Evolutionary conservation across 1,140 invertebrate species (phyloP), one percentile per base, ranked within the genome.

Genomic region (Bombus superbus): DNA sequence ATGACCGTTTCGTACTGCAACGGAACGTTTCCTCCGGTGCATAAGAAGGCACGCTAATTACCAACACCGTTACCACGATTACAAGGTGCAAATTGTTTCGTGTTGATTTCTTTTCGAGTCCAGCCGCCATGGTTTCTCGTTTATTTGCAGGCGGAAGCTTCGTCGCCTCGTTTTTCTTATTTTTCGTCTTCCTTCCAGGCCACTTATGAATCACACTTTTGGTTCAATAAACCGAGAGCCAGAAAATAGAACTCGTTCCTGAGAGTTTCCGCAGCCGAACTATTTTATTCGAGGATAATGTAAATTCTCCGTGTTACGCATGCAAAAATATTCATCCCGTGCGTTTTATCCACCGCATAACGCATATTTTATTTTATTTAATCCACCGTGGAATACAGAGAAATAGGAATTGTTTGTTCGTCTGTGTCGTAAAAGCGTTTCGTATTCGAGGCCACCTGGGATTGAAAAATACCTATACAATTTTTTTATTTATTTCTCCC

Each of bases 61-160:
- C 74, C 38, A 35, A 64, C 73, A 83, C 81, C 81, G 81, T 83
- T 83, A 77, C 5, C 35, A 6, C 62, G 74, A 77, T 77, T 77
- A 77, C 81, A 40, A 83, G 73, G 81, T 83, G 81, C 62, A 77
- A 83, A 83, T 77, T 68, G 81, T 69, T 83, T 82, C 57, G 40
- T n/a, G 57, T 42, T 75, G 35, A 22, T 35, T 68, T 68, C 35
- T 68, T 22, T n/a, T 22, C 38, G 10, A 22, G 6, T 81, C 32
- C 72, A 8, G 25, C 28, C 28, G n/a, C 2, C 40, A 10, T 32
- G 42, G 6, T 42, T 72, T n/a, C 38, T 32, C 57, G 75, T 42
- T 32, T 64, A 64, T 64, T 64, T 32, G 8, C 18, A 8, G 40
- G 44, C 9, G 6, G 28, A 35, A 75, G 9, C 10, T 38, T 10